Evolutionary conservation across 2,888 invertebrate species (phyloP).

Genomic region (Thumatha senex): DNA sequence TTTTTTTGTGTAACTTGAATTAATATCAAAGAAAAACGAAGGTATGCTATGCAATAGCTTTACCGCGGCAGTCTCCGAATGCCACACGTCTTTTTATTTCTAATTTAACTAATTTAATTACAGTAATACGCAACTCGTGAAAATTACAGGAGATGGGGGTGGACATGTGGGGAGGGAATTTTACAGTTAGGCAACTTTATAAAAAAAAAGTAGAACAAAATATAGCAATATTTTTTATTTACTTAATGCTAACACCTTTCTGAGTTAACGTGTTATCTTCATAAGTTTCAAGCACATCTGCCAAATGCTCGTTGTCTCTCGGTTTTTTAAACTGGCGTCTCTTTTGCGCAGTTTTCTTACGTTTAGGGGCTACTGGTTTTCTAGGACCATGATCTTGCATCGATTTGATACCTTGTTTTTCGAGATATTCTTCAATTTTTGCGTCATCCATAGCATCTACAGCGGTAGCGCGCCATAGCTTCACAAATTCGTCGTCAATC

Average conservation of each 20-base stretch:
- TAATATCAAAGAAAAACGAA: too few species aligned
- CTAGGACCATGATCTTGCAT: constrained; percentile 98
- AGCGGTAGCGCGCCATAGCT: constrained; percentile 96
- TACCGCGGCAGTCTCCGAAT: too few species aligned
- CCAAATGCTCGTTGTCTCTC: constrained; percentile 98
- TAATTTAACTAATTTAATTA: too few species aligned
- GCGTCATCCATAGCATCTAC: constrained; percentile 99
- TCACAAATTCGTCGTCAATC: constrained; percentile 98
- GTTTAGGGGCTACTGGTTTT: constrained; percentile 90
- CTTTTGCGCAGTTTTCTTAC: constrained; percentile 92
- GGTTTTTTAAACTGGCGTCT: constrained; percentile 94
- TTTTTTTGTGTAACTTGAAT: too few species aligned
- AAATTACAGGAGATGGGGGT: too few species aligned
- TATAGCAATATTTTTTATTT: too few species aligned
- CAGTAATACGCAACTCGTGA: too few species aligned
- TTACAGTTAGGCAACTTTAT: too few species aligned
- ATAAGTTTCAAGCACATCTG: constrained; percentile 96
- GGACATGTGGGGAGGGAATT: too few species aligned
- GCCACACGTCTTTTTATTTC: too few species aligned
- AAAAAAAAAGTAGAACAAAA: too few species aligned
- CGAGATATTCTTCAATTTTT: constrained; percentile 99
- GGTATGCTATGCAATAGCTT: too few species aligned
- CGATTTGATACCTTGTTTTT: constrained; percentile 97
- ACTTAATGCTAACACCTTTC: constrained; percentile 81
- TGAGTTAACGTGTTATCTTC: constrained; percentile 91